phyloP scores from a whole-genome alignment of 1,140 invertebrate genomes.

The Apis dorsata region DNA sequence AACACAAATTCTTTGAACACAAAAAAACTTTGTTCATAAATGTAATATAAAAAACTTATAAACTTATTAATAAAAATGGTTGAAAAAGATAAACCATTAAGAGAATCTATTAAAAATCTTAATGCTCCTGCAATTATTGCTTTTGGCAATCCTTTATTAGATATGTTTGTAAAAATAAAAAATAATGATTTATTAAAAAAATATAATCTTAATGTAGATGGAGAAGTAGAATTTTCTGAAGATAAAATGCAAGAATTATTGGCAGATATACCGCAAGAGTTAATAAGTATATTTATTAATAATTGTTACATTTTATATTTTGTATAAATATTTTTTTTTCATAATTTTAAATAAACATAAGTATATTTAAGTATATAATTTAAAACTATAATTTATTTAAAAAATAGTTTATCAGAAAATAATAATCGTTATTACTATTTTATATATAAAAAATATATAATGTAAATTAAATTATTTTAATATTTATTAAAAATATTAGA shows the following conservation, averaged over 20 bases:
- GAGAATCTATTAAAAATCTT: conserved; percentile 51
- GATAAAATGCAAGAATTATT: conserved; percentile 72
- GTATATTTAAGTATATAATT: no score
- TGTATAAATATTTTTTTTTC: conserved; percentile 7
- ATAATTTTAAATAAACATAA: not conserved
- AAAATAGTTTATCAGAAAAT: no score
- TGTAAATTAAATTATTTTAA: not conserved
- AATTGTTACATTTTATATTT: conserved; percentile 18
- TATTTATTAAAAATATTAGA: not conserved
- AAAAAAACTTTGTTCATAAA: not conserved
- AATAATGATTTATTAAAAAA: conserved; percentile 81
- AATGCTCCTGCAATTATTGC: conserved; percentile 71
- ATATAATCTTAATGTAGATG: conserved; percentile 80
- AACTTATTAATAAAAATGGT: conserved; percentile 58
- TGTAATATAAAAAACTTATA: not conserved
- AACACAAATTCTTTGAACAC: not conserved
- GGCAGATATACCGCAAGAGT: conserved; percentile 68
- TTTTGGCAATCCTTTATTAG: conserved; percentile 85
- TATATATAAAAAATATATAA: conserved; percentile 21
- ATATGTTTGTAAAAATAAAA: conserved; percentile 81
- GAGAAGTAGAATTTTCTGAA: conserved; percentile 77
- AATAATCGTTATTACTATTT: not conserved
- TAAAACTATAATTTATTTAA: no score
- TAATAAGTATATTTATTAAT: conserved; percentile 57
- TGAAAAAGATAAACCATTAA: conserved; percentile 54